Evolutionary conservation across 2,888 invertebrate genomes (phyloP), one percentile per base, ranked within the genome.

Genomic region (Drosophila maculinotata): DNA sequence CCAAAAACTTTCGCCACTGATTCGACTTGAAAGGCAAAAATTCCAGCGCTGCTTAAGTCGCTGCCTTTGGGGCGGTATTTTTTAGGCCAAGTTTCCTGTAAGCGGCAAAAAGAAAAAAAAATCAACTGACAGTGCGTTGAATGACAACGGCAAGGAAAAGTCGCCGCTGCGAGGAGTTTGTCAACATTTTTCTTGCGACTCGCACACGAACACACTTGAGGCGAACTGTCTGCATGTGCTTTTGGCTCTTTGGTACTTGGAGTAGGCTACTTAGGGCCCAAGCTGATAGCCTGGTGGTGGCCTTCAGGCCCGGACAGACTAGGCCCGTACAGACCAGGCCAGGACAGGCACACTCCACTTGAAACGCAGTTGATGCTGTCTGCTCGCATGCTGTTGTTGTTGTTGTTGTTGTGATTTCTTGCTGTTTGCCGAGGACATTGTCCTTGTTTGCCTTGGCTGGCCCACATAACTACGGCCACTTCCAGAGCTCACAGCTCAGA

Each of bases 71-170:
- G 63, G 36, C 36, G 26, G 53, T 23, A 38, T 33, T 68, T 68
- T 72, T 57, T 47, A 31, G 59, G 57, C 38, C 47, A 63, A 76
- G 64, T 58, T 73, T 54, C 48, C 63, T 52, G 45, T 20, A 52
- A 65, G 60, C 65, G 53, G 25, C 20, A 39, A 57, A 38, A 44
- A 44, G 45, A 53, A 30, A 41, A 54, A 57, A 69, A 78, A 69
- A 54, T 64, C 69, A 66, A 67, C 76, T 84, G 87, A 85, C 87
- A 85, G 69, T 76, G 82, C 82, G 85, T 54, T 84, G 83, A 83
- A 87, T 84, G 83, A 84, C 83, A 87, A 57, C 65, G 57, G 83
- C 85, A 84, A 38, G 62, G 58, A 58, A 69, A 67, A 74, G 58
- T 64, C 63, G 70, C 25, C 69, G 57, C 45, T 56, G 57, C 65